Evolutionary conservation across 2,797 vertebrate species (phyloP), one percentile per base, ranked within the genome.

Genomic region (Triplophysa yarkandensis): DNA sequence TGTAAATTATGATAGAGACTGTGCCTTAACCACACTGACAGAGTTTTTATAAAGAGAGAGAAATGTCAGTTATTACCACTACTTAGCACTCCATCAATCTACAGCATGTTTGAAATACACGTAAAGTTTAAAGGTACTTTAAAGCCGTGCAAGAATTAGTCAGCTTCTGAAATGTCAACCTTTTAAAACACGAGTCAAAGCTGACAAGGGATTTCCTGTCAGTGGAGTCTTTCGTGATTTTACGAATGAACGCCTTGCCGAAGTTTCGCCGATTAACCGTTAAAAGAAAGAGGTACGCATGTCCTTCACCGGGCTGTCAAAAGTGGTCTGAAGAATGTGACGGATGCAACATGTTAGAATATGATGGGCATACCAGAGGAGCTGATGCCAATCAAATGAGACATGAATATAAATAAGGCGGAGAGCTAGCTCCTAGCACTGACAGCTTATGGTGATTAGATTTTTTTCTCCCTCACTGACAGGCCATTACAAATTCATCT

Each of bases 381-480:
- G 46, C 66, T 72, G 64, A 77, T 75, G 78, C 55, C 80, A 84
- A 77, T 82, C 80, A 82, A 82, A 79, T 75, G 27, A 69, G 71
- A 74, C 76, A 46, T 72, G 76, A 74, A 82, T 82, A 76, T 69
- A 78, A 75, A 84, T 80, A 48, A 63, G 68, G 39, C 50, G 48
- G 66, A 65, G 70, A 41, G 41, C 61, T 28, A 30, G 54, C 57
- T 74, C 44, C n/a, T 63, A 80, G 28, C 65, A 19, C 28, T 75
- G 76, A 74, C 76, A 80, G 73, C 78, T 75, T 82, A 76, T 77
- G 72, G 57, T 80, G 80, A 80, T 82, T 80, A 68, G 55, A 74
- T 81, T 74, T 67, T 68, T 50, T 17, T 19, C 27, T 25, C 52
- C 13, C n/a, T 71, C 54, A 58, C 52, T 77, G 76, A 68, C 73